These are phyloP conservation scores for Archips crataeganus DNA, from an alignment of 2,888 invertebrate species.

Conservation along the genomic window DNA sequence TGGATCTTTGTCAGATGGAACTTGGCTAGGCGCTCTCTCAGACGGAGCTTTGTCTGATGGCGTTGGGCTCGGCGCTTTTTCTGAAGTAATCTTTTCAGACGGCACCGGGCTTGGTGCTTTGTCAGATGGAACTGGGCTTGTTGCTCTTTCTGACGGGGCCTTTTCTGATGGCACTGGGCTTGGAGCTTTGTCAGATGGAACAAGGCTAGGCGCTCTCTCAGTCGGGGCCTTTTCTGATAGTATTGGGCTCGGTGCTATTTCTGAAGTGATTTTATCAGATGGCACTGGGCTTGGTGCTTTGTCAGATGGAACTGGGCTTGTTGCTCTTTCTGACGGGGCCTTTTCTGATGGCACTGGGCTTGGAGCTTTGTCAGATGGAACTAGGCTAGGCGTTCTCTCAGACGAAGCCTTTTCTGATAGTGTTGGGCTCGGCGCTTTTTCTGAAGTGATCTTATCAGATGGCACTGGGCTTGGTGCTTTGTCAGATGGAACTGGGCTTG, in stretches of 20 bases:
- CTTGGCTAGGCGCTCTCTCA: background rate
- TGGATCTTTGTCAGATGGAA: background rate
- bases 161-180: conserved; percentile 40
- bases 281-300: background rate
- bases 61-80: conserved; percentile 39
- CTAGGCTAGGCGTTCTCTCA: no score
- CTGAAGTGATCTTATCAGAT: no score
- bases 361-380: background rate
- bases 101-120: conserved; percentile 18
- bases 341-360: conserved; percentile 12
- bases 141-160: conserved; percentile 32
- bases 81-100: no score
- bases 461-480: conserved; percentile 25
- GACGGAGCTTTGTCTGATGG: conserved; percentile 16
- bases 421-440: conserved; percentile 27
- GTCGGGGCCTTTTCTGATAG: conserved; percentile 26
- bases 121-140: conserved; percentile 39
- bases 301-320: background rate
- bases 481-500: conserved; percentile 27
- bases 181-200: conserved; percentile 34
- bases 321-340: conserved; percentile 22
- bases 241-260: conserved; percentile 40
- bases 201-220: conserved; percentile 22
- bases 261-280: conserved; percentile 11
- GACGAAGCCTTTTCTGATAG: conserved; percentile 12